These are phyloP conservation scores for Coleophora flavipennella DNA, from an alignment of 2,888 invertebrate genomes.

Conservation along the genomic window DNA sequence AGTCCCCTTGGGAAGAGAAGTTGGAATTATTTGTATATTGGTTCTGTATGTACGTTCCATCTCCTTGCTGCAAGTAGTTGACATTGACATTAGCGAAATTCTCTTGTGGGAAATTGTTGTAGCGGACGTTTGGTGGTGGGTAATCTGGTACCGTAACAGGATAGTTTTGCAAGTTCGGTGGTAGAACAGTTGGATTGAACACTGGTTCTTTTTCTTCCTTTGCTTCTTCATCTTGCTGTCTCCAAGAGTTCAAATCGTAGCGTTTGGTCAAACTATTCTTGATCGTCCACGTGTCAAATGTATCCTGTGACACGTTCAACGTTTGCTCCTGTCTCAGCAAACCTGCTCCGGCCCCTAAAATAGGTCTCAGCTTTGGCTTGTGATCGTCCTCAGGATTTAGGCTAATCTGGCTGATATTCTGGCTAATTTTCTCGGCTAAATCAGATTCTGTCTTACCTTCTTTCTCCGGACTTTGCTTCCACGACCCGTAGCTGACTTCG, in stretches of 20 bases:
- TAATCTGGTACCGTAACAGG: slow-evolving; percentile 33
- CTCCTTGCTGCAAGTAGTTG: slow-evolving; percentile 58
- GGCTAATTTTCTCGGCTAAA: slow-evolving; percentile 33
- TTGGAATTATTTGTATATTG: slow-evolving; percentile 33
- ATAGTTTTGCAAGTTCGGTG: slow-evolving; percentile 25
- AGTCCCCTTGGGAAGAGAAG: slow-evolving; percentile 39
- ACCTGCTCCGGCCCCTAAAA: slow-evolving; percentile 56
- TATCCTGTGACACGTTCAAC: slow-evolving; percentile 32
- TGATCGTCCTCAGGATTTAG: slow-evolving; percentile 46
- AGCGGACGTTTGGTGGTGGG: slow-evolving; percentile 39
- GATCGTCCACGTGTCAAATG: slow-evolving; percentile 47
- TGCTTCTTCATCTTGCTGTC: slow-evolving; percentile 48
- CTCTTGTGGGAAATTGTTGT: slow-evolving; percentile 31
- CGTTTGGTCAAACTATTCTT: slow-evolving; percentile 45
- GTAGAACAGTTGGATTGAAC: slow-evolving; percentile 44
- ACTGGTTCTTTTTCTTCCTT: slow-evolving; percentile 39
- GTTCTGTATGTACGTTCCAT: slow-evolving; percentile 54
- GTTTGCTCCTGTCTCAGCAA: slow-evolving; percentile 46
- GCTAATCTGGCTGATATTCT: slow-evolving; percentile 47
- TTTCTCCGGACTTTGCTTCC: slow-evolving; percentile 54
- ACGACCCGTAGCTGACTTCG: slow-evolving; percentile 59
- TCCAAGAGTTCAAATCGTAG: slow-evolving; percentile 60
- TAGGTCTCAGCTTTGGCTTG: slow-evolving; percentile 56
- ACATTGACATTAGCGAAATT: slow-evolving; percentile 18
- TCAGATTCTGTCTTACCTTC: slow-evolving; percentile 30